phyloP scores from a whole-genome alignment of 2,888 invertebrate genomes.

The Lymantria monacha region DNA sequence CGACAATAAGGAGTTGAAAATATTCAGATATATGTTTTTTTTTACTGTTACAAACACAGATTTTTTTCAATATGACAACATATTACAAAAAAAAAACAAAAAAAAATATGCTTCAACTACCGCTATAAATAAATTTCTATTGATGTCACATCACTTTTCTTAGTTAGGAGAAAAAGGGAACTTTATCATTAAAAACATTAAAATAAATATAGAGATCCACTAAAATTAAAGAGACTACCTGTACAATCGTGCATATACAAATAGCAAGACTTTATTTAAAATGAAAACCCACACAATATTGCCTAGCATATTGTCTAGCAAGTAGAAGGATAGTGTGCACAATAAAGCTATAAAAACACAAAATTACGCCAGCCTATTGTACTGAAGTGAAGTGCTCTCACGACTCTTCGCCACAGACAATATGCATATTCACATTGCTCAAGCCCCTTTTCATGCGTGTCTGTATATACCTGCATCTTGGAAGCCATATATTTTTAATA shows the following conservation, averaged over 20 bases:
- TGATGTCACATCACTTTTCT: too few species aligned
- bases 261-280: constrained; percentile 17
- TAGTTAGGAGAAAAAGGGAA: too few species aligned
- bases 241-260: background rate
- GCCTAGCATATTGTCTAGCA: constrained; percentile 30
- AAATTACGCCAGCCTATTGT: constrained; percentile 64
- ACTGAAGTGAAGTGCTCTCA: constrained; percentile 49
- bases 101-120: too few species aligned
- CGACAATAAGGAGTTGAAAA: too few species aligned
- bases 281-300: constrained; percentile 24
- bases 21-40: too few species aligned
- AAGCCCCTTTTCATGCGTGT: constrained; percentile 23
- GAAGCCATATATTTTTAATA: constrained; percentile 27
- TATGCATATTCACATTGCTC: constrained; percentile 61
- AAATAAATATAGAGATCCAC: background rate
- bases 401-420: constrained; percentile 55
- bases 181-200: too few species aligned
- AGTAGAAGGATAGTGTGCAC: constrained; percentile 30
- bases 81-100: too few species aligned
- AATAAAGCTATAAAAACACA: constrained; percentile 53
- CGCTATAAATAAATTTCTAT: too few species aligned
- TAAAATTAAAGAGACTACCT: background rate
- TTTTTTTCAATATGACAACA: too few species aligned
- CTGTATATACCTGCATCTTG: constrained; percentile 19
- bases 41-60: too few species aligned